phyloP scores from a whole-genome alignment of 2,113 vertebrate species.

The Lampris megalopsis region DNA sequence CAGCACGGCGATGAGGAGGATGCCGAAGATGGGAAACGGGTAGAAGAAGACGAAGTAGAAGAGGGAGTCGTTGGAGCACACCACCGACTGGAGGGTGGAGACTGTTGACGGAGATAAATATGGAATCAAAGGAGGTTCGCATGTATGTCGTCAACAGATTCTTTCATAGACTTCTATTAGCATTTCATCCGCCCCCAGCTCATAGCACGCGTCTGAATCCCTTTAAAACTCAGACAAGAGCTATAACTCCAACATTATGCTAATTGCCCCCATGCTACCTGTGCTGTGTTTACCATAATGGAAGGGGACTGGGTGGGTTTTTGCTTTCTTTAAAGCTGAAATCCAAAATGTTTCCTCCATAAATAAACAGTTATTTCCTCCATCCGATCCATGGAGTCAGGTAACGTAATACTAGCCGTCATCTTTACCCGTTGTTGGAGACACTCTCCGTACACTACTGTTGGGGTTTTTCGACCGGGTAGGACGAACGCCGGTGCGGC shows the following conservation, averaged over 20 bases:
- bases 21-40: slow-evolving; percentile 96
- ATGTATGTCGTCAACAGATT: background rate
- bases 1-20: slow-evolving; percentile 94
- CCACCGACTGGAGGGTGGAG: slow-evolving; percentile 90
- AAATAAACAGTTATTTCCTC: too few relatives aligned
- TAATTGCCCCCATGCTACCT: background rate
- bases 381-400: too few relatives aligned
- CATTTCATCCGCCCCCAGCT: background rate
- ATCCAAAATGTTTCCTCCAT: too few relatives aligned
- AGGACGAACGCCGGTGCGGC: too few relatives aligned
- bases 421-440: too few relatives aligned
- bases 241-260: too few relatives aligned
- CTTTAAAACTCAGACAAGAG: background rate
- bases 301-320: too few relatives aligned
- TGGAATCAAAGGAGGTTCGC: background rate
- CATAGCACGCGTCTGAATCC: background rate
- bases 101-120: slow-evolving; percentile 72
- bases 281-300: background rate
- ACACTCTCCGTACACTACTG: too few relatives aligned
- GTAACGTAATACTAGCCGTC: too few relatives aligned
- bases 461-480: too few relatives aligned
- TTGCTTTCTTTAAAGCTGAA: too few relatives aligned
- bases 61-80: slow-evolving; percentile 94
- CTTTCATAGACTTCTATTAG: background rate
- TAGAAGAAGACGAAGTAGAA: slow-evolving; percentile 99